Evolutionary conservation across 1,140 invertebrate genomes (phyloP).

Genomic region (Alviniconcha marisindica): DNA sequence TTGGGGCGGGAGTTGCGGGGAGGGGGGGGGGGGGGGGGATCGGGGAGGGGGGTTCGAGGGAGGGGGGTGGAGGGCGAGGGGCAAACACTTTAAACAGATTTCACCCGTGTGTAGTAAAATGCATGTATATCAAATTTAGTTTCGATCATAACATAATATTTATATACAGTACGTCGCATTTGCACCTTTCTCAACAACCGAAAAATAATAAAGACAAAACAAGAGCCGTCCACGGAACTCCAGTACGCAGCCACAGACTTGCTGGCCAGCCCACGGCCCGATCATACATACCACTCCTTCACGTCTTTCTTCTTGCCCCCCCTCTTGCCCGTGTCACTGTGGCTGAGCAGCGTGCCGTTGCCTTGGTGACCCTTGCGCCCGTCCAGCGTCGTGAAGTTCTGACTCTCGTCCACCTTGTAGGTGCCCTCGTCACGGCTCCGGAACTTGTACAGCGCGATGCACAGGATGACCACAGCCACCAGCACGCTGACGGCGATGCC

Average conservation of each 20-base stretch:
- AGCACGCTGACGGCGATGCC: constrained; percentile 93
- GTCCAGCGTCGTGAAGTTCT: constrained; percentile 76
- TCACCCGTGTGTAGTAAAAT: too few species aligned
- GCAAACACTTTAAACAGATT: too few species aligned
- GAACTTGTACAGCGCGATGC: constrained; percentile 92
- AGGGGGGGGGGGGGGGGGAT: too few species aligned
- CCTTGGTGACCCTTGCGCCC: constrained; percentile 63
- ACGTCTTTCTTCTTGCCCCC: constrained; percentile 87
- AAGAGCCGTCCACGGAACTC: not conserved
- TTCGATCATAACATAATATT: too few species aligned
- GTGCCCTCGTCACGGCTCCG: constrained; percentile 90
- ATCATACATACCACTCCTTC: constrained; percentile 95
- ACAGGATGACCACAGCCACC: constrained; percentile 93
- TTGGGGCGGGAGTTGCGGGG: too few species aligned
- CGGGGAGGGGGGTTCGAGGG: too few species aligned
- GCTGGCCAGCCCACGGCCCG: not conserved
- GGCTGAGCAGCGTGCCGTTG: constrained; percentile 72
- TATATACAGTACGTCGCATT: too few species aligned
- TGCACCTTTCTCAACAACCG: not conserved
- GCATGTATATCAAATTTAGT: too few species aligned
- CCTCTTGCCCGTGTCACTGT: constrained; percentile 78
- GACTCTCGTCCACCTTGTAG: constrained; percentile 92
- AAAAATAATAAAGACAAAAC: constrained; percentile 10
- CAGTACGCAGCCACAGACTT: constrained; percentile 4
- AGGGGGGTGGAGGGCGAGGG: too few species aligned